Evolutionary conservation across 2,888 invertebrate genomes (phyloP).

Genomic region (Magallana nippona): DNA sequence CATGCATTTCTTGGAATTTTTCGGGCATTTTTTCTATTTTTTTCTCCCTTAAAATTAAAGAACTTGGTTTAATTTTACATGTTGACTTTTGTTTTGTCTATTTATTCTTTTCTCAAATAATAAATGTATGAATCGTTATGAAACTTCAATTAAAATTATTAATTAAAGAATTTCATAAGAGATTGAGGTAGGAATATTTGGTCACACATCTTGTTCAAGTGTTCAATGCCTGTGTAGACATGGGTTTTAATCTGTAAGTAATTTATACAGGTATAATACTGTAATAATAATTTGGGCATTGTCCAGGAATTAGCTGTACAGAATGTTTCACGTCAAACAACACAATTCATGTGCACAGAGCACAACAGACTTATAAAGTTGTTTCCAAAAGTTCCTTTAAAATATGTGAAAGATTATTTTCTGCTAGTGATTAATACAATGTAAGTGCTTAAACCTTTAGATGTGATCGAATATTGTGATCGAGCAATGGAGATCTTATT

Average conservation of each 20-base stretch:
- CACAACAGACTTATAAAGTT: conserved; percentile 28
- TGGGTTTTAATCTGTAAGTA: conserved; percentile 26
- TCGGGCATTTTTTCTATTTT: too few relatives aligned
- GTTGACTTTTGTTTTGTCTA: too few relatives aligned
- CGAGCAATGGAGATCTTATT: not conserved
- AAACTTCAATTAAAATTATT: too few relatives aligned
- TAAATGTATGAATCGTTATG: too few relatives aligned
- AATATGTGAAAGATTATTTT: conserved; percentile 21
- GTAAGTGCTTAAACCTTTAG: conserved; percentile 8
- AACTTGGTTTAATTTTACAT: too few relatives aligned
- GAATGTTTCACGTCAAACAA: conserved; percentile 20
- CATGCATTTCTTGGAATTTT: too few relatives aligned
- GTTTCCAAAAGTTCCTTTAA: conserved; percentile 31
- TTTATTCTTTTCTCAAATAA: too few relatives aligned
- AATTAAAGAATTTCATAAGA: not conserved
- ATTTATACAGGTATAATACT: conserved; percentile 23
- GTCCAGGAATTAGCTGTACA: conserved; percentile 18
- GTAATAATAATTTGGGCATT: conserved; percentile 22
- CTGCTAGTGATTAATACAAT: conserved; percentile 17
- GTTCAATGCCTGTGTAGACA: not conserved
- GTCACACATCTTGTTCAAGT: not conserved
- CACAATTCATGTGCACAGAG: conserved; percentile 32
- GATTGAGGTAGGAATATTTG: not conserved
- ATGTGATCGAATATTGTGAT: not conserved
- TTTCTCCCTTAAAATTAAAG: too few relatives aligned